A percentile compares a stretch with the other conserved stretches of the same genome.
These are phyloP conservation scores for Lasiurus cinereus DNA, from an alignment of 2,113 vertebrate species.

Conservation along the genomic window DNA sequence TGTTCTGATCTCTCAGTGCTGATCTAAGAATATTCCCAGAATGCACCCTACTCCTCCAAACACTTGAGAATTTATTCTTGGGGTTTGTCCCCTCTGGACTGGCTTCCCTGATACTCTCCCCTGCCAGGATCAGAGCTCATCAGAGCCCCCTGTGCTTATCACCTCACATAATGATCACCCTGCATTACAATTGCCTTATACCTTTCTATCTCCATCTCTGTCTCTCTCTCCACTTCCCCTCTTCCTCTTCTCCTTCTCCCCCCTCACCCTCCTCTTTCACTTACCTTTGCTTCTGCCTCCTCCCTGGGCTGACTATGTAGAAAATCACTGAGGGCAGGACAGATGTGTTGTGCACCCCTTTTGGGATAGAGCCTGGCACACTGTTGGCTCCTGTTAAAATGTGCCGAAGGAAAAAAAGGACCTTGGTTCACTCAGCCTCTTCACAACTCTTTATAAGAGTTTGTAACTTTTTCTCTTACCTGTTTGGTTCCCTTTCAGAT, in stretches of 20 bases:
- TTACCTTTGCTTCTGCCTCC: too few species aligned
- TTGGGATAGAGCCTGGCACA: neutral
- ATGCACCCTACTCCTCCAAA: neutral
- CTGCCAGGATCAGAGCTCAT: neutral
- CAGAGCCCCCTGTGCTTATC: neutral
- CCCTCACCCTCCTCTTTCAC: neutral
- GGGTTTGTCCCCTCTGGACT: neutral
- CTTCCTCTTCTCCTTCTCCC: neutral
- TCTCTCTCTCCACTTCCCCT: too few species aligned
- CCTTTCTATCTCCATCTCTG: neutral
- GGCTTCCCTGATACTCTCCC: neutral
- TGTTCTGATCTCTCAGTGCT: neutral
- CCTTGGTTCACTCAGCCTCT: neutral
- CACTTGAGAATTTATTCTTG: neutral
- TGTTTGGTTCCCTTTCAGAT: neutral
- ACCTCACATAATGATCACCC: neutral
- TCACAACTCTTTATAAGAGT: neutral
- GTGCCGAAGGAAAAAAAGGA: neutral
- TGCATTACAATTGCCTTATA: neutral
- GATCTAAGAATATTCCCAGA: slow-evolving; percentile 18
- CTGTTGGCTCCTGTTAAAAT: neutral
- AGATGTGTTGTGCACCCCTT: neutral
- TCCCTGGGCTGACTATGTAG: neutral
- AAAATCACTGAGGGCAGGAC: neutral
- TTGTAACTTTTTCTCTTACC: neutral